Conservation (phyloP, 1,140 invertebrate species). For the Drosophila chauvacae region DNA sequence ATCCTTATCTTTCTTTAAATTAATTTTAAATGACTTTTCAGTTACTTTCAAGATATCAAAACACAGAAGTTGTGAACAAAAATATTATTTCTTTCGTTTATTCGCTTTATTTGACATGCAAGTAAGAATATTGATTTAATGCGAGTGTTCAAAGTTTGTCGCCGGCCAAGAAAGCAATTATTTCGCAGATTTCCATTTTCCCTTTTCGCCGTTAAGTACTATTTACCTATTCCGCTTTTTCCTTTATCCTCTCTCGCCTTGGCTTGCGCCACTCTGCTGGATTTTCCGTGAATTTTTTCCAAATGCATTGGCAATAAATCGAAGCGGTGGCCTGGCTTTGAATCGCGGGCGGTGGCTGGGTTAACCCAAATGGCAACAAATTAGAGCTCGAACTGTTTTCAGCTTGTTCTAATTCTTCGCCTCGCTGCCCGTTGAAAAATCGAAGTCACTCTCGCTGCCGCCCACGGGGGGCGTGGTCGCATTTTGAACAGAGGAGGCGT, state of each 20-base stretch:
- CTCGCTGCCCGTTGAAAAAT: slow-evolving; percentile 82
- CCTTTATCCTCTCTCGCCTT: background rate
- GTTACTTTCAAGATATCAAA: background rate
- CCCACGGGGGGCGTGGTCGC: slow-evolving; percentile 15
- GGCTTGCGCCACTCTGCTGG: background rate
- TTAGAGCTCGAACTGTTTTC: slow-evolving; percentile 65
- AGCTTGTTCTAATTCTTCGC: slow-evolving; percentile 80
- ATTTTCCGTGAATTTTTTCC: slow-evolving; percentile 26
- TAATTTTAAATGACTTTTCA: too few relatives aligned
- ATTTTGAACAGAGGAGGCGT: slow-evolving; percentile 5
- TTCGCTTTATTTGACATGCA: slow-evolving; percentile 31
- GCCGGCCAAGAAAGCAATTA: slow-evolving; percentile 14
- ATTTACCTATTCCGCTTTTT: slow-evolving; percentile 14
- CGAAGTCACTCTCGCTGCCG: slow-evolving; percentile 82
- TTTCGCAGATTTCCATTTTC: slow-evolving; percentile 19
- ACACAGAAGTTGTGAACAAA: background rate
- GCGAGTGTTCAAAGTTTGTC: slow-evolving; percentile 11
- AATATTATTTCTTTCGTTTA: background rate
- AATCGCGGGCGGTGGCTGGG: slow-evolving; percentile 54
- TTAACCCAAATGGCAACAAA: slow-evolving; percentile 80
- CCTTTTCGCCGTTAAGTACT: slow-evolving; percentile 11
- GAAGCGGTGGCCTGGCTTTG: slow-evolving; percentile 44
- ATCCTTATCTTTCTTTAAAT: too few relatives aligned
- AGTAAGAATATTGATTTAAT: slow-evolving; percentile 28
- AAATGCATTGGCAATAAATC: slow-evolving; percentile 69